These are phyloP conservation scores for Phenganax stokvisi DNA, from an alignment of 92 coral and sea anemone species.

Conservation along the genomic window DNA sequence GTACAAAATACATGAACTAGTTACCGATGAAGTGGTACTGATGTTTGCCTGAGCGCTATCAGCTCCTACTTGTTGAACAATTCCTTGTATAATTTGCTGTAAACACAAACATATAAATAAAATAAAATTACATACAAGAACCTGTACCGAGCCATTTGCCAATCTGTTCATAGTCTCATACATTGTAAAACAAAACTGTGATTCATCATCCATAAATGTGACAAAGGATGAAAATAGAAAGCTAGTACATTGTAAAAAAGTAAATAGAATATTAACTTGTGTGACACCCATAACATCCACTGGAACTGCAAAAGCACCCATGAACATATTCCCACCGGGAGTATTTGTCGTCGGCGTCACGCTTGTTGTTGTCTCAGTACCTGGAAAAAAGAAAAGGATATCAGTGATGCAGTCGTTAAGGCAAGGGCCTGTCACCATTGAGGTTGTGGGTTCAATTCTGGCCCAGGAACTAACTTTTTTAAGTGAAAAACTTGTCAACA, in stretches of 20 bases:
- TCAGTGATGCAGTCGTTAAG: background rate
- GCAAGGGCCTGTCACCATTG: no score
- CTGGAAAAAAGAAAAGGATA: background rate
- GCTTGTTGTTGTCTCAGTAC: conserved; percentile 40
- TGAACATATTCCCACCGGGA: conserved; percentile 41
- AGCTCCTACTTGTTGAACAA: conserved; percentile 85
- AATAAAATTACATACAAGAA: background rate
- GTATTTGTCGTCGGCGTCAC: conserved; percentile 27
- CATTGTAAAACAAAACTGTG: no score
- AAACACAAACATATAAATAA: conserved; percentile 17
- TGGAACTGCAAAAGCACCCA: conserved; percentile 70
- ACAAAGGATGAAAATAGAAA: no score
- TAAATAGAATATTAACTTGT: conserved; percentile 53
- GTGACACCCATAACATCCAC: conserved; percentile 96
- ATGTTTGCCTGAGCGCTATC: conserved; percentile 95
- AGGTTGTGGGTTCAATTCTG: no score
- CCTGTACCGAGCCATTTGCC: background rate
- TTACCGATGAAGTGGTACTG: conserved; percentile 94
- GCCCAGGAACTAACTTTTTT: no score
- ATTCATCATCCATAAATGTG: no score
- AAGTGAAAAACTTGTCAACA: no score
- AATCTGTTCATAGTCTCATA: background rate
- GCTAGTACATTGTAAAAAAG: background rate
- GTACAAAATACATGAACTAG: background rate
- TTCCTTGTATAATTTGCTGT: conserved; percentile 93